These are phyloP conservation scores for Eutolmus rufibarbis DNA, from an alignment of 2,888 invertebrate genomes.

Conservation along the genomic window DNA sequence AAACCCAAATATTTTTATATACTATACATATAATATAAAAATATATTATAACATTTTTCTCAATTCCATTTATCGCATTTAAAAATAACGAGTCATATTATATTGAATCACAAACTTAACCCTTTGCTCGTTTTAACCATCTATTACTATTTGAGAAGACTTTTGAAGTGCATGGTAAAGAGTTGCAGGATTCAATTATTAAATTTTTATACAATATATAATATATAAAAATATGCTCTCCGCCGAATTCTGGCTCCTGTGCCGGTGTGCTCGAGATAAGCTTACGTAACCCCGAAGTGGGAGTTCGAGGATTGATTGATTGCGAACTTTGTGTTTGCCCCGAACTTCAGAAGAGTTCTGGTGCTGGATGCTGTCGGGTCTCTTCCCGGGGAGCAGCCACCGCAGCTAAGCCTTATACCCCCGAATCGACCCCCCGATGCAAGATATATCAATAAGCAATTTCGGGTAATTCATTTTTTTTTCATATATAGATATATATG, in stretches of 20 bases:
- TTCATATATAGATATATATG: no score
- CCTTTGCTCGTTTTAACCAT: conserved; percentile 20
- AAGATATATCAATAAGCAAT: conserved; percentile 10
- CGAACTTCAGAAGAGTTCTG: neutral
- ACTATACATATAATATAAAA: neutral
- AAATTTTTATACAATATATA: neutral
- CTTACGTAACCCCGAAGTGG: neutral
- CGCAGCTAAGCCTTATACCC: neutral
- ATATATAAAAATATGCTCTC: neutral
- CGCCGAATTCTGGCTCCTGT: conserved; percentile 10
- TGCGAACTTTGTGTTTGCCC: conserved; percentile 11
- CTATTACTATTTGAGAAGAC: neutral
- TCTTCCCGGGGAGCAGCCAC: neutral
- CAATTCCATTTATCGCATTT: conserved; percentile 20
- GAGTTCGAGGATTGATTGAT: conserved; percentile 11
- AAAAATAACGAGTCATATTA: neutral
- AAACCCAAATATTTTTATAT: neutral
- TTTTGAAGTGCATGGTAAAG: conserved; percentile 31
- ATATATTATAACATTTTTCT: neutral
- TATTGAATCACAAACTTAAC: conserved; percentile 1
- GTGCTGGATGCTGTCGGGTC: neutral
- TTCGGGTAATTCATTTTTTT: neutral
- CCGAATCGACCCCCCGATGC: neutral
- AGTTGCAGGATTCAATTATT: conserved; percentile 17
- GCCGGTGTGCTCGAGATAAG: neutral